Evolutionary conservation across 2,888 invertebrate genomes (phyloP), one percentile per base, ranked within the genome.

Genomic region (Meiosimyza decipiens): DNA sequence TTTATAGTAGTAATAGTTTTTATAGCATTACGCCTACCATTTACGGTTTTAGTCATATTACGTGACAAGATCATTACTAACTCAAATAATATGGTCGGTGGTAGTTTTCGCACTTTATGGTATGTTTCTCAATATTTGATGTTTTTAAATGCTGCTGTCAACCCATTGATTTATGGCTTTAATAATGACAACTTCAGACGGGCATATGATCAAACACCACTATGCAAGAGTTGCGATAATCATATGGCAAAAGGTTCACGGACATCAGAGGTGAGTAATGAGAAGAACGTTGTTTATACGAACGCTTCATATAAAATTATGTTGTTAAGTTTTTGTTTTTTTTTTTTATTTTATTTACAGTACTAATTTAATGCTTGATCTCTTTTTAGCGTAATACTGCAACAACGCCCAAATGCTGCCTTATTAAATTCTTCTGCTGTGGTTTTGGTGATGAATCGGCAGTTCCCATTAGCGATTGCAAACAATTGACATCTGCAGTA

Each of bases 81-180:
- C n/a, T 79, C 79, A 4, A 74, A 50, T 33, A 81, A 76, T 54
- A 63, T 75, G 5, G 72, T 90, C 5, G 89, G 90, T 11, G 84
- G 85, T 15, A 86, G 87, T 15, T 92, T 90, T 80, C 88, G 89
- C 67, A 85, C 88, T 3, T 84, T 93, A 77, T 93, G 92, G 92
- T 93, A 92, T 77, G 85, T 88, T 1, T 91, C 93, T 0, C 92
- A 92, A 79, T 92, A 89, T 79, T 86, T 94, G 2, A 91, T 94
- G 84, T 92, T 92, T 77, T 80, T 91, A 4, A 94, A 93, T 84
- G 91, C 92, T 6, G 93, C 93, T 3, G 85, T 94, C 66, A 94
- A 94, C 82, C 94, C 95, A 0, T 84, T 94, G 0, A 92, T 95
- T 73, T 94, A 94, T 77, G 94, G 93, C 4, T 91, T 92, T 71